These are phyloP conservation scores for Cryptosula pallasiana DNA, from an alignment of 2,888 invertebrate species.

Conservation along the genomic window DNA sequence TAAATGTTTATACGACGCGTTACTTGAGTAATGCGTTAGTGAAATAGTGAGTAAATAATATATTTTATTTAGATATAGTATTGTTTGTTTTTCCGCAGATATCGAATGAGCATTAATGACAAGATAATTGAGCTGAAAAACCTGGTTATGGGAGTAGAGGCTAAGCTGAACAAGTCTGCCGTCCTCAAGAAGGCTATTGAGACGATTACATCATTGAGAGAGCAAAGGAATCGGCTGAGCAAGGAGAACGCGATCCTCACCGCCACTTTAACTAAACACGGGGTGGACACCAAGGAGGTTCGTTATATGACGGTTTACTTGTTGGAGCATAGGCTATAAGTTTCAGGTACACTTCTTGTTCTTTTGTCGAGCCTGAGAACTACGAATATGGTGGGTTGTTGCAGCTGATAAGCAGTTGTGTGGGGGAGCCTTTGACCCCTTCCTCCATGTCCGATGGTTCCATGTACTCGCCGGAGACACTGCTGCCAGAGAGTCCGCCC, in stretches of 20 bases:
- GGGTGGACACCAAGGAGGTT: slow-evolving; percentile 1
- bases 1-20: too few species aligned
- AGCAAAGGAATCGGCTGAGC: slow-evolving; percentile 77
- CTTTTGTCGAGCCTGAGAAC: too few species aligned
- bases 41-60: too few species aligned
- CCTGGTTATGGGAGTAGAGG: slow-evolving; percentile 73
- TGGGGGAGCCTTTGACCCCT: slow-evolving; percentile 1
- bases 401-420: background rate
- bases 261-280: slow-evolving; percentile 56
- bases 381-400: background rate
- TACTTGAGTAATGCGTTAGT: too few species aligned
- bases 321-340: too few species aligned
- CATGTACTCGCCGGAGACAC: slow-evolving; percentile 7
- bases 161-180: slow-evolving; percentile 77
- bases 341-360: too few species aligned
- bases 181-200: slow-evolving; percentile 93
- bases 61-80: too few species aligned
- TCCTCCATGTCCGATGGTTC: background rate
- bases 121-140: slow-evolving; percentile 94
- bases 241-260: slow-evolving; percentile 67
- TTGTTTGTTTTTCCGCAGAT: slow-evolving; percentile 56
- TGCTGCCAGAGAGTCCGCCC: slow-evolving; percentile 4
- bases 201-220: slow-evolving; percentile 82
- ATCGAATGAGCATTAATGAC: slow-evolving; percentile 97
- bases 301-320: too few species aligned